A percentile compares a stretch with the other conserved stretches of the same genome.
Conservation (phyloP, 2,113 vertebrate genomes). For the Psephotus haematonotus region DNA sequence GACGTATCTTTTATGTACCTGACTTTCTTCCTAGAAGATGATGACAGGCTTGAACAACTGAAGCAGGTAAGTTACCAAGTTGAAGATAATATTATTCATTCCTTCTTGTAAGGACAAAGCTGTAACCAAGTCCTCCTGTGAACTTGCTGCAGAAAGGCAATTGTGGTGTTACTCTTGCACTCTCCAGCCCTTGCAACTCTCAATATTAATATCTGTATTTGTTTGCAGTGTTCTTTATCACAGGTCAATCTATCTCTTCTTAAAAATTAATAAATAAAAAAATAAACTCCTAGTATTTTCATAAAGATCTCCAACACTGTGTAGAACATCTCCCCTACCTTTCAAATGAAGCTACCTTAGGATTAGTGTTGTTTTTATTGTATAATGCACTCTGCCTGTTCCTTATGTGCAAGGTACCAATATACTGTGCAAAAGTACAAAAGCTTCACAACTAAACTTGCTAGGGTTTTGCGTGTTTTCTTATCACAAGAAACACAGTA, state of each 20-base stretch:
- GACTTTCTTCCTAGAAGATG: conserved; percentile 96
- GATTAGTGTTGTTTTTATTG: background rate
- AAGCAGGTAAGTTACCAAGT: conserved; percentile 78
- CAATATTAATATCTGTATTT: background rate
- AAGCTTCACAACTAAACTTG: background rate
- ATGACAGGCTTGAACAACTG: conserved; percentile 91
- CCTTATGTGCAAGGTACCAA: background rate
- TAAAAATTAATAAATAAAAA: background rate
- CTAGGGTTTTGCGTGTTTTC: background rate
- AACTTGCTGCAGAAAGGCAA: background rate
- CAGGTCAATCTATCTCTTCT: background rate
- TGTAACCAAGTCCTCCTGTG: background rate
- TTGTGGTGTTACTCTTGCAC: background rate
- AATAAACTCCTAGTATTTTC: background rate
- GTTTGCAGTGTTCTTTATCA: background rate
- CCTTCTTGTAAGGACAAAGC: background rate
- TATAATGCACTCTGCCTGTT: background rate
- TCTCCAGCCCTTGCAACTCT: background rate
- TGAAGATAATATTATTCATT: background rate
- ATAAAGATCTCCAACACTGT: background rate
- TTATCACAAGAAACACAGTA: background rate
- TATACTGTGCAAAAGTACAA: background rate
- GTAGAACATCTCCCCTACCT: background rate
- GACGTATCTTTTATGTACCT: conserved; percentile 97
- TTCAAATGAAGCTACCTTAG: background rate